Conservation (phyloP, 2,797 vertebrate species). For the Lepus oiostolus region DNA sequence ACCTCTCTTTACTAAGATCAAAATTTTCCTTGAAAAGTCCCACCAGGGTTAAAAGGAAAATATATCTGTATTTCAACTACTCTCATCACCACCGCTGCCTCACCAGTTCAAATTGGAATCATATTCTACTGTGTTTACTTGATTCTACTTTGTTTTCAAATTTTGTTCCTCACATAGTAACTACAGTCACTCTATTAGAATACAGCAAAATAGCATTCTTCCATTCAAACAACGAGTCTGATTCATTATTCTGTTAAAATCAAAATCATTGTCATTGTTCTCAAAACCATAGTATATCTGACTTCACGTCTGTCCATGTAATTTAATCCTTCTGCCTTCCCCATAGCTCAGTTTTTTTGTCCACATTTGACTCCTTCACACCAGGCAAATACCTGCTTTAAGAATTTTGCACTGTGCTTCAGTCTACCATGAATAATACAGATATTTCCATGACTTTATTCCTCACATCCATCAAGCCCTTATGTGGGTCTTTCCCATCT, state of each 20-base stretch:
- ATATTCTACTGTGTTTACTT: neutral
- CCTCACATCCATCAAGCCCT: neutral
- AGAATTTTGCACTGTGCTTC: neutral
- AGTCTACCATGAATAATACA: neutral
- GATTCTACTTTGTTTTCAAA: neutral
- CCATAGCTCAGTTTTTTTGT: neutral
- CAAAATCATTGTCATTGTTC: neutral
- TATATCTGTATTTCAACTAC: neutral
- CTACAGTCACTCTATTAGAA: neutral
- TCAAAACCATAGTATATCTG: neutral
- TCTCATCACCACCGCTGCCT: neutral
- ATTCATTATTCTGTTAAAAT: neutral
- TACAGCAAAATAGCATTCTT: neutral
- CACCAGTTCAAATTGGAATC: neutral
- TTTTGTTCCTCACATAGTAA: neutral
- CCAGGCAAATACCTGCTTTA: neutral
- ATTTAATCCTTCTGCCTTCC: neutral
- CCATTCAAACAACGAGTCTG: neutral
- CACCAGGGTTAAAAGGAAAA: neutral
- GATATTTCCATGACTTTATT: neutral
- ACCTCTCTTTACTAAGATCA: neutral
- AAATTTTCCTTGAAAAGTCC: neutral
- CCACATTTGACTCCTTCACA: neutral
- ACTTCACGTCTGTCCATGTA: too few relatives aligned
- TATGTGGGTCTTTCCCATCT: neutral